A percentile compares a stretch with the other conserved stretches of the same genome.
These are phyloP conservation scores for Solea senegalensis DNA, from an alignment of 2,113 vertebrate species.

Conservation along the genomic window DNA sequence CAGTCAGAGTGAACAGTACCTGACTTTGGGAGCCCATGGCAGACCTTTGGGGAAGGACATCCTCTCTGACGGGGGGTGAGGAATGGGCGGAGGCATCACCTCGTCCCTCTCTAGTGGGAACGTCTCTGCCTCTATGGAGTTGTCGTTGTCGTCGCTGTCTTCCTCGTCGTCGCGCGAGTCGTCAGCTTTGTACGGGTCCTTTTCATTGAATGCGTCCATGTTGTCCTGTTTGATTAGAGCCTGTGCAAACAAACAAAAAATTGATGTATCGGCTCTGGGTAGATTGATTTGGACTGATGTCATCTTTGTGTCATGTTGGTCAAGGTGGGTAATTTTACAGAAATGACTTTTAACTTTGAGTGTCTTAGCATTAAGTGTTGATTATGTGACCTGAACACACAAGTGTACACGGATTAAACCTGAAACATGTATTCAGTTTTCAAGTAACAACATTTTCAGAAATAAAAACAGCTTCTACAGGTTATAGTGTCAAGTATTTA, in stretches of 20 bases:
- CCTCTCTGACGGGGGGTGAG: conserved; percentile 90
- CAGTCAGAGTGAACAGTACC: conserved; percentile 76
- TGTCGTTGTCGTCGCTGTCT: conserved; percentile 94
- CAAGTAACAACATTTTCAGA: too few species aligned
- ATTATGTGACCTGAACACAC: not conserved
- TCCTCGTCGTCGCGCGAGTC: conserved; percentile 95
- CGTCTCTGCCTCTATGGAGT: conserved; percentile 90
- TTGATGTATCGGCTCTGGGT: too few species aligned
- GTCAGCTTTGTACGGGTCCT: conserved; percentile 95
- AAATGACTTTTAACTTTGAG: not conserved
- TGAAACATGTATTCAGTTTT: too few species aligned
- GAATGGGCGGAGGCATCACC: conserved; percentile 91
- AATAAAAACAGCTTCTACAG: too few species aligned
- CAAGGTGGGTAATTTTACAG: not conserved
- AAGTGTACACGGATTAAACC: too few species aligned
- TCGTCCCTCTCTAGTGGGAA: conserved; percentile 95
- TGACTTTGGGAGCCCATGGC: conserved; percentile 98
- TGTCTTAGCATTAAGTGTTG: not conserved
- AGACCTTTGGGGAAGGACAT: conserved; percentile 95
- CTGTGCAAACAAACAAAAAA: conserved; percentile 64
- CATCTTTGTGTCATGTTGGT: not conserved
- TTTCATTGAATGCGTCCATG: conserved; percentile 96
- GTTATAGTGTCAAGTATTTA: too few species aligned
- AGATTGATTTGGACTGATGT: too few species aligned
- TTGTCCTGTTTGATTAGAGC: conserved; percentile 97